Conservation (phyloP, 2,797 vertebrate genomes). For the Pelodytes ibericus region DNA sequence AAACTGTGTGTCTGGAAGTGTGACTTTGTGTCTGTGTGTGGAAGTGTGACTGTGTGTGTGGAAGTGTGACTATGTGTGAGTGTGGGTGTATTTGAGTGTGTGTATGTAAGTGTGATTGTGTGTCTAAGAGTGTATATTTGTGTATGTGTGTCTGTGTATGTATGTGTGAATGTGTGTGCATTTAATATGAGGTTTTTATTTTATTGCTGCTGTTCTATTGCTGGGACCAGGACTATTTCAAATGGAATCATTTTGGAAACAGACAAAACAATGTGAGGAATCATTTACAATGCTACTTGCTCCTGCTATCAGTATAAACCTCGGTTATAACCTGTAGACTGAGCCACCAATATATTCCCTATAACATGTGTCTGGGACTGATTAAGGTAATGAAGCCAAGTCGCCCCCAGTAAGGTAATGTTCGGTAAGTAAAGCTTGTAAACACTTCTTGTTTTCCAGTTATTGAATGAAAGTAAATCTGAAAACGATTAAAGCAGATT, state of each 20-base stretch:
- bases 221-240: background rate
- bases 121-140: too few relatives aligned
- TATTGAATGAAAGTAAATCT: slow-evolving; percentile 14
- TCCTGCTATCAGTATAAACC: slow-evolving; percentile 25
- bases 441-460: slow-evolving; percentile 36
- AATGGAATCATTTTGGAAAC: slow-evolving; percentile 27
- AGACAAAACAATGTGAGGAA: slow-evolving; percentile 38
- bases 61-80: too few relatives aligned
- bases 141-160: too few relatives aligned
- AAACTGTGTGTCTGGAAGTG: too few relatives aligned
- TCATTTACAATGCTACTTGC: slow-evolving; percentile 21
- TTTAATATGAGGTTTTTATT: too few relatives aligned
- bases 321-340: slow-evolving; percentile 9
- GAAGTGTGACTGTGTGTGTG: too few relatives aligned
- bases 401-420: slow-evolving; percentile 23
- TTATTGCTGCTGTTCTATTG: too few relatives aligned
- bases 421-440: slow-evolving; percentile 36
- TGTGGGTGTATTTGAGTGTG: too few relatives aligned
- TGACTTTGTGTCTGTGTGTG: too few relatives aligned
- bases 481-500: slow-evolving; percentile 9
- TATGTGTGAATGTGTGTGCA: too few relatives aligned
- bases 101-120: too few relatives aligned
- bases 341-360: slow-evolving; percentile 22
- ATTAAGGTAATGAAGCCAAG: slow-evolving; percentile 43
- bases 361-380: slow-evolving; percentile 36